These are phyloP conservation scores for Heterodera schachtii DNA, from an alignment of 1,140 invertebrate species.

Conservation along the genomic window DNA sequence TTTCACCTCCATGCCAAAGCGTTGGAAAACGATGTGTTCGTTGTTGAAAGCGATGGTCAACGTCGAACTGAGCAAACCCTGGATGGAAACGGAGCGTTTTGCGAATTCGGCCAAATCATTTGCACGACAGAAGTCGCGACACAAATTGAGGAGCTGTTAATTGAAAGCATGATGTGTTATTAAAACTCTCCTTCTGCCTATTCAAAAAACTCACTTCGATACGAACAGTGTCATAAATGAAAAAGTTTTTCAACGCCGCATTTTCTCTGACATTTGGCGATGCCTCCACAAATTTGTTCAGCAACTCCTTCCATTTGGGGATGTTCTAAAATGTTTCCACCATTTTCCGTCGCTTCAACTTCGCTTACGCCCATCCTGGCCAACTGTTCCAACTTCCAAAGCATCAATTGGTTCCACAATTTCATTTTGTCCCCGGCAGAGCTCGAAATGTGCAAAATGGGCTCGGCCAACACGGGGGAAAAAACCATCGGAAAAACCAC, in stretches of 20 bases:
- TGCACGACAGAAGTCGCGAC: constrained; percentile 25
- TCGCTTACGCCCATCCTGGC: constrained; percentile 33
- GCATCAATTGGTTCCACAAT: constrained; percentile 23
- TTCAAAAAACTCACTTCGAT: constrained; percentile 28
- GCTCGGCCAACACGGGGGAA: constrained; percentile 29
- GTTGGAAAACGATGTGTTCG: constrained; percentile 19
- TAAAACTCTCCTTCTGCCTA: no score
- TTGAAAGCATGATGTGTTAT: no score
- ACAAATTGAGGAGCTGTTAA: constrained; percentile 25
- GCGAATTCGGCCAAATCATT: background rate
- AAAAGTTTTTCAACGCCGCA: constrained; percentile 25
- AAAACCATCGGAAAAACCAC: constrained; percentile 36
- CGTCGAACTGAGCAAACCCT: constrained; percentile 11
- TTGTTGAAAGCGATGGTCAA: constrained; percentile 26
- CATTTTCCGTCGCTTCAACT: background rate
- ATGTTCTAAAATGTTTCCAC: constrained; percentile 19
- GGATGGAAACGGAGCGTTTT: background rate
- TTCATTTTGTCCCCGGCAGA: background rate
- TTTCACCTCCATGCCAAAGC: constrained; percentile 22
- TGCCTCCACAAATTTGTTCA: constrained; percentile 35
- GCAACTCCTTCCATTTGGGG: constrained; percentile 36
- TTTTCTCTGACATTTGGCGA: constrained; percentile 23
- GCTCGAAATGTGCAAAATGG: constrained; percentile 32
- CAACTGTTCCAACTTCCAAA: constrained; percentile 45
- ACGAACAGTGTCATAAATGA: constrained; percentile 35